Base-by-base conservation (phyloP, 2,888 invertebrate species). In the Ichneumoninae sp. region DNA sequence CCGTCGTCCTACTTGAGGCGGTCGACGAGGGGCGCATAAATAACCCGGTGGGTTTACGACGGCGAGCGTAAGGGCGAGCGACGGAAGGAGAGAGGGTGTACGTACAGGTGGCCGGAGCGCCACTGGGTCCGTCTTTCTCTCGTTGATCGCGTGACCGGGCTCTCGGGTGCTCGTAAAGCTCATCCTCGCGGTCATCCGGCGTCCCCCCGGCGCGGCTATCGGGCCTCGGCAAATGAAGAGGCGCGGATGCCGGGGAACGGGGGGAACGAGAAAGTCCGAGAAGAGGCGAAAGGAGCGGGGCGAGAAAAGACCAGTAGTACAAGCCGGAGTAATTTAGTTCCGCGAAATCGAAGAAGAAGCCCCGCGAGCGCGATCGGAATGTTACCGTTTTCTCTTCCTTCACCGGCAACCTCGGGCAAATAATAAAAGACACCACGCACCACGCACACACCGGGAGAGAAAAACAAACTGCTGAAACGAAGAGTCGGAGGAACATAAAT, bases 21-120 rank as follows among this genome's bases (percentile, higher is more conserved):
- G 87, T 80, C 87, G 87, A 93, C 93, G 93, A 92, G 92, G 91
- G 90, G 89, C 89, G 93, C 93, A 93, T 93, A 93, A 93, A 93
- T 93, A 93, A 93, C 90, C 91, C 88, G 86, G 76, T 73, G 88
- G 89, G 90, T 93, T 93, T 93, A 93, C 92, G 93, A 92, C 86
- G 86, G 81, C 88, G 73, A 81, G 83, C 77, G 71, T 79, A 79
- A 85, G 83, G 83, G 85, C 80, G 71, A 52, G 30, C 30, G 40
- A 70, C 30, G 65, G 75, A 71, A 33, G 50, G 63, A 74, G 50
- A 73, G 69, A 33, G 70, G 63, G 50, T 60, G 78, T 44, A 77
- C 81, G 75, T 83, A 78, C 77, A 83, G 70, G 52, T 65, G 60
- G 16, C 22, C 44, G 26, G 47, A 79, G 79, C 85, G 78, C 75